Percentiles rank a stretch among this genome's conserved stretches.
These are phyloP conservation scores for Brassicogethes aeneus DNA, from an alignment of 2,888 invertebrate genomes.

Conservation along the genomic window DNA sequence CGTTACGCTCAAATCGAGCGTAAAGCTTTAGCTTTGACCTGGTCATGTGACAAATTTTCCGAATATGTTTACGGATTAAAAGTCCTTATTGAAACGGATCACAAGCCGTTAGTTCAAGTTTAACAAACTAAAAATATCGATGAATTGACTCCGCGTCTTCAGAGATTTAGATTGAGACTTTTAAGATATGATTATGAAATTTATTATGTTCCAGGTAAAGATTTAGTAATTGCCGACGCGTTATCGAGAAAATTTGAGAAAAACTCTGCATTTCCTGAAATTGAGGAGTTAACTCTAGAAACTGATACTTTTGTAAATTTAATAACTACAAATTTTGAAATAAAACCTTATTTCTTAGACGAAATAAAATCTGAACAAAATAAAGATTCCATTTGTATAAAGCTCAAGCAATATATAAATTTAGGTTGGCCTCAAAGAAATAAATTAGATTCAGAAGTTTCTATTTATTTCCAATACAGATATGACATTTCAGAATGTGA, in stretches of 20 bases:
- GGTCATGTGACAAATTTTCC: conserved; percentile 6
- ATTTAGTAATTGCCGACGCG: conserved; percentile 7
- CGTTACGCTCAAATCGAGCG: too few relatives aligned
- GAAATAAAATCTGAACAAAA: conserved; percentile 6
- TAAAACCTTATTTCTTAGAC: conserved; percentile 5
- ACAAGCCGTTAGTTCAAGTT: conserved; percentile 10
- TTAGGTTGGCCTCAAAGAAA: background rate
- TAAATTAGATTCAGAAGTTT: background rate
- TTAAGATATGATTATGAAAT: conserved; percentile 3
- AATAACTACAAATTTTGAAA: too few relatives aligned
- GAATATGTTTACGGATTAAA: conserved; percentile 9
- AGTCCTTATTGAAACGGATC: conserved; percentile 9
- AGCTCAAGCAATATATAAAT: conserved; percentile 3
- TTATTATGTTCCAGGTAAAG: conserved; percentile 5
- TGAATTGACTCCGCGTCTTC: conserved; percentile 8
- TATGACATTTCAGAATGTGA: background rate
- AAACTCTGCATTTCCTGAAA: conserved; percentile 2
- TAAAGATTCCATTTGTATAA: conserved; percentile 1
- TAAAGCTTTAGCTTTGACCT: conserved; percentile 8
- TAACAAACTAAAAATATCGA: conserved; percentile 9
- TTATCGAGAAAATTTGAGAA: background rate
- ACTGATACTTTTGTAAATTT: background rate
- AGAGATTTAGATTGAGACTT: conserved; percentile 7
- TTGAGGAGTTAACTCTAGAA: conserved; percentile 2
- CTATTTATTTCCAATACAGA: background rate